phyloP scores from a whole-genome alignment of 2,888 invertebrate genomes.

The Drosophila nr. perissopoda region DNA sequence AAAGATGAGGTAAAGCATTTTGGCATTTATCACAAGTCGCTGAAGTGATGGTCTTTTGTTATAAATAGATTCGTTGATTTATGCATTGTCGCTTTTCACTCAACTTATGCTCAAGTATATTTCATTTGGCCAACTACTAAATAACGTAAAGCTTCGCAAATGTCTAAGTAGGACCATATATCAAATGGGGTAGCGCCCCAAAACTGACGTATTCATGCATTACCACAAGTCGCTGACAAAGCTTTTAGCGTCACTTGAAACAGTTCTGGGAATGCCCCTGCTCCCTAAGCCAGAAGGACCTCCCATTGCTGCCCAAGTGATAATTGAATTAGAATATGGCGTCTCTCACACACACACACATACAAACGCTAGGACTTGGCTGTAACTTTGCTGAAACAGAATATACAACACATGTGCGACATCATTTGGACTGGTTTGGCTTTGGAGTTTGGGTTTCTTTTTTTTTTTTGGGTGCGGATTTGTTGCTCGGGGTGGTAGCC shows the following conservation, averaged over 20 bases:
- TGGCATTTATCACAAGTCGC: not conserved
- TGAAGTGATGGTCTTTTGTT: not conserved
- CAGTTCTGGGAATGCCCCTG: conserved; percentile 23
- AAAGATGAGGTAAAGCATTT: not conserved
- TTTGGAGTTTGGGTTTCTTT: conserved; percentile 14
- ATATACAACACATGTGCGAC: conserved; percentile 75
- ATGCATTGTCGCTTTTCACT: conserved; percentile 37
- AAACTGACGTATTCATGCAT: conserved; percentile 65
- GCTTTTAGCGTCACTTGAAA: conserved; percentile 81
- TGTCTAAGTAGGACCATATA: conserved; percentile 79
- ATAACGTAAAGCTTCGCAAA: conserved; percentile 54
- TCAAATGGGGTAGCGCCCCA: conserved; percentile 52
- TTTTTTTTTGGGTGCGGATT: conserved; percentile 6
- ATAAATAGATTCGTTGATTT: conserved; percentile 44
- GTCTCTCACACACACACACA: conserved; percentile 53
- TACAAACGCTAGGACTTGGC: conserved; percentile 45
- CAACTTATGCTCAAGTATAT: conserved; percentile 57
- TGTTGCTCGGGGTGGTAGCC: conserved; percentile 45
- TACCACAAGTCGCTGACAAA: conserved; percentile 79
- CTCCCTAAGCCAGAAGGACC: conserved; percentile 13
- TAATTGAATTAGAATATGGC: conserved; percentile 84
- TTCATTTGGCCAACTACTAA: conserved; percentile 61
- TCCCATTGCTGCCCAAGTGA: conserved; percentile 70
- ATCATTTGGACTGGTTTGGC: conserved; percentile 57
- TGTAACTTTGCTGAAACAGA: conserved; percentile 62